Evolutionary conservation across 2,797 vertebrate genomes (phyloP), one percentile per base, ranked within the genome.

Genomic region (Sebastiscus albofasciatus): DNA sequence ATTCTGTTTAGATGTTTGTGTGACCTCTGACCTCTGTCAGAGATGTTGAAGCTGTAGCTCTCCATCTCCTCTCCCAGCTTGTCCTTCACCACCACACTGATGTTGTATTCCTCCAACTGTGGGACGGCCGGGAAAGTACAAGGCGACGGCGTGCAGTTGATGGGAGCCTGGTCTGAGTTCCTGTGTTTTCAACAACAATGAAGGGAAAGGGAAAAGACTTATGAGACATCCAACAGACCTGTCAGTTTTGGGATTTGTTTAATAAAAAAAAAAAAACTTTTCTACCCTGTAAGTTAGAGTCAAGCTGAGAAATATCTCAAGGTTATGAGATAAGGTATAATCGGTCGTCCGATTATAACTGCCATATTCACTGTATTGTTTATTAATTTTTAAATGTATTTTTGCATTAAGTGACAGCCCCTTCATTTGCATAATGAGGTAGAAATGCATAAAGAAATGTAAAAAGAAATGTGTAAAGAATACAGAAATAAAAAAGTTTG

Each of bases 41-140:
- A 86, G 80, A 96, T 83, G 80, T 88, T 93, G 84, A 96, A 94
- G 78, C 74, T 77, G 81, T 91, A 83, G 72, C 39, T 83, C 26
- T 78, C 81, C 0, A 36, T 84, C 76, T 88, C 89, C 72, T 87
- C 81, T 36, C 90, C 93, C 39, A 95, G 81, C 54, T 34, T 60
- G 83, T 92, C 84, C 65, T 75, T 86, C 73, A 92, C 91, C 84
- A 81, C 58, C 65, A 95, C 68, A 1, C 82, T 89, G 81, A 95
- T 84, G 39, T 87, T 88, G 87, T 95, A 95, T 66, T 84, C 68
- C 24, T 88, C 77, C 59, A 86, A 66, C 2, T 85, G 59, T 42
- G 86, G 81, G 27, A 90, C 13, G 20, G 75, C 87, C 0, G 54
- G 29, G 69, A 95, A 94, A 56, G 18, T 65, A 67, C 95, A 95